A percentile compares a stretch with the other conserved stretches of the same genome.
phyloP scores from a whole-genome alignment of 1,140 invertebrate genomes.

The Cydia fagiglandana region DNA sequence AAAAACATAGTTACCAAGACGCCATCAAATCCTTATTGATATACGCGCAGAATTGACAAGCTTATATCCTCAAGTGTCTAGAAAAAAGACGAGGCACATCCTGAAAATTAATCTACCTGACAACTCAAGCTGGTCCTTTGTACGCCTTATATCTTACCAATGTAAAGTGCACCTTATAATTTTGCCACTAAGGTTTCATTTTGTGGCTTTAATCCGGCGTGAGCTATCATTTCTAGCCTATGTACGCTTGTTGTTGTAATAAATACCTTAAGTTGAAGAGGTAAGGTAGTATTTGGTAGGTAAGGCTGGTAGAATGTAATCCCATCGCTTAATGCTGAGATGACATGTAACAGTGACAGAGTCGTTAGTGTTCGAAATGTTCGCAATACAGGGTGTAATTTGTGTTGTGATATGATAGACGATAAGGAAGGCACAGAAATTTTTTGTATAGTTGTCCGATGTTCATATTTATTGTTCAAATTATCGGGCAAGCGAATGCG shows the following conservation, averaged over 20 bases:
- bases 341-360: slow-evolving; percentile 16
- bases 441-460: too few relatives aligned
- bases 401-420: not conserved
- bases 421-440: too few relatives aligned
- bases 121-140: not conserved
- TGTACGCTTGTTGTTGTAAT: not conserved
- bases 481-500: too few relatives aligned
- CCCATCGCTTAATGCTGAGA: slow-evolving; percentile 4
- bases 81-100: slow-evolving; percentile 1
- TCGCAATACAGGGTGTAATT: not conserved
- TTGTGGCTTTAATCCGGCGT: too few relatives aligned
- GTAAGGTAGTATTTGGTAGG: not conserved
- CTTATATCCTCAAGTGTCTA: slow-evolving; percentile 1
- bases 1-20: not conserved
- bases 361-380: not conserved
- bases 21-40: not conserved
- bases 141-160: not conserved
- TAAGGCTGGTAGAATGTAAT: not conserved
- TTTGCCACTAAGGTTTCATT: not conserved
- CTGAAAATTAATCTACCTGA: slow-evolving; percentile 9
- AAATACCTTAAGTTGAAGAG: not conserved
- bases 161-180: not conserved
- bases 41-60: not conserved
- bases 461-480: too few relatives aligned
- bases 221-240: not conserved